phyloP scores from a whole-genome alignment of 1,140 invertebrate species.

The Heliconius eleuchia region DNA sequence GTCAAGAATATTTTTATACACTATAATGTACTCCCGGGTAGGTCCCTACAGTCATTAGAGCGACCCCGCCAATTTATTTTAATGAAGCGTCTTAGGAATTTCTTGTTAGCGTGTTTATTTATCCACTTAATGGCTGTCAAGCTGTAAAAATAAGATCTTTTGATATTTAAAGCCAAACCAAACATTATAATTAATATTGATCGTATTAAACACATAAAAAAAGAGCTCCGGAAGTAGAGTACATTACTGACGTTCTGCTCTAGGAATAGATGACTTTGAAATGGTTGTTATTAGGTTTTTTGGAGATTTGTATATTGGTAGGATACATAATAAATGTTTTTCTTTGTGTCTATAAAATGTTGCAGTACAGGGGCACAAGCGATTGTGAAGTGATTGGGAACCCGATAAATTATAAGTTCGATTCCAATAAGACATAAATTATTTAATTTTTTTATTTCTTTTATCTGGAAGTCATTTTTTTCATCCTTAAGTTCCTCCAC shows the following conservation, averaged over 20 bases:
- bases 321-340: no score
- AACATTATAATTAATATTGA: not conserved
- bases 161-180: not conserved
- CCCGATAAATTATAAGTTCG: no score
- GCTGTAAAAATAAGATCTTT: slow-evolving; percentile 3
- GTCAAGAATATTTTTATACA: not conserved
- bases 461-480: no score
- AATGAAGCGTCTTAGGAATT: slow-evolving; percentile 12
- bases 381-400: no score
- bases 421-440: no score
- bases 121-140: not conserved
- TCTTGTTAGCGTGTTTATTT: slow-evolving; percentile 1
- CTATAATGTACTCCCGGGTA: not conserved
- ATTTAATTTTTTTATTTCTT: no score
- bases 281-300: not conserved
- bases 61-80: not conserved
- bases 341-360: no score
- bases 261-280: not conserved
- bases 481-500: no score
- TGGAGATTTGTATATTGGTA: not conserved
- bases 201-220: not conserved
- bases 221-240: not conserved
- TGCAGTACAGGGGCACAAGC: no score
- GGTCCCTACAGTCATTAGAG: not conserved
- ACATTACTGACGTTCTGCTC: not conserved